Percentiles rank a stretch among this genome's conserved stretches.
Evolutionary conservation across 2,888 invertebrate genomes (phyloP).

Genomic region (Gryllus longicercus): DNA sequence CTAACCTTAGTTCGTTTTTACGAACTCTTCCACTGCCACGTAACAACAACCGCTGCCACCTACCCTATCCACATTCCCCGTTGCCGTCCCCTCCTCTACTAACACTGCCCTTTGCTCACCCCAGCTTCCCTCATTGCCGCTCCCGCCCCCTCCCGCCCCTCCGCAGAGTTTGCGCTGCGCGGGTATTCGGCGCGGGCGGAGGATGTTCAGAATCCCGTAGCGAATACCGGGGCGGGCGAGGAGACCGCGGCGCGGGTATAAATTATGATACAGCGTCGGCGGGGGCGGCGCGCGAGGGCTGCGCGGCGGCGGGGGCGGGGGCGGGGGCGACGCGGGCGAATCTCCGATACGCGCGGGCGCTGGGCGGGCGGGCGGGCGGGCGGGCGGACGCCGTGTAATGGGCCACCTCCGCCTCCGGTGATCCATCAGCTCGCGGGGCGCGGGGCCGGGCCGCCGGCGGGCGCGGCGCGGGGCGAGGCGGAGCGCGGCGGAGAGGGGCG

Average conservation of each 20-base stretch:
- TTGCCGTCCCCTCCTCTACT: too few relatives aligned
- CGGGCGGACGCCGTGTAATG: neutral
- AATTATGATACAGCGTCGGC: neutral
- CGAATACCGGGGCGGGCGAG: neutral
- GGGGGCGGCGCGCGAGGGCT: neutral
- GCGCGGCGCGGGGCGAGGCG: neutral
- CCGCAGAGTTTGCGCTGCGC: too few relatives aligned
- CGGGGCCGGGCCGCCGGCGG: neutral
- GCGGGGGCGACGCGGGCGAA: neutral
- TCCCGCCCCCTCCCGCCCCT: too few relatives aligned
- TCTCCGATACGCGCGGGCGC: neutral
- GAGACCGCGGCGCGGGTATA: neutral
- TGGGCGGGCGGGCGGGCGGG: neutral
- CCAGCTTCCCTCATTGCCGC: too few relatives aligned
- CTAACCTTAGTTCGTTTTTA: too few relatives aligned
- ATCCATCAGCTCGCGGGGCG: neutral
- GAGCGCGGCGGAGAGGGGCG: neutral
- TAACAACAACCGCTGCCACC: too few relatives aligned
- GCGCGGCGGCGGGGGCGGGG: neutral
- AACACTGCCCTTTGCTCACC: too few relatives aligned
- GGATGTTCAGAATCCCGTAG: too few relatives aligned
- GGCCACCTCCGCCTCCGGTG: conserved; percentile 17
- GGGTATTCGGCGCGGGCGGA: too few relatives aligned
- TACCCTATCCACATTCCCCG: too few relatives aligned
- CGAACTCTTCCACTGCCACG: too few relatives aligned